Evolutionary conservation across 2,888 invertebrate species (phyloP).

Genomic region (Polydrusus cervinus): DNA sequence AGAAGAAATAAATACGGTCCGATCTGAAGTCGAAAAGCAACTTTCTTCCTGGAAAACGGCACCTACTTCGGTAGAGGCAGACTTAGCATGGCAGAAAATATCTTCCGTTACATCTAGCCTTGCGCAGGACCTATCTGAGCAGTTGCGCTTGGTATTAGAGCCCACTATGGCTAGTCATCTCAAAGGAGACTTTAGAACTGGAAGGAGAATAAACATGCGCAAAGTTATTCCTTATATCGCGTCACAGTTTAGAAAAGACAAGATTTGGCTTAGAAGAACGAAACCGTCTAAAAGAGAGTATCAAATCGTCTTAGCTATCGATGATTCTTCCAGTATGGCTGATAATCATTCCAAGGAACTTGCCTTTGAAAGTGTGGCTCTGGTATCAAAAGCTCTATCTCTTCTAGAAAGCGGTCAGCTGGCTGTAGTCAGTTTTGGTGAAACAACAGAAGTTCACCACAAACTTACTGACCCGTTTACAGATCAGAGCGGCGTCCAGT

Average conservation of each 20-base stretch:
- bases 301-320: conserved; percentile 96
- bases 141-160: conserved; percentile 93
- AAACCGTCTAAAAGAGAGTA: conserved; percentile 97
- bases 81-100: conserved; percentile 77
- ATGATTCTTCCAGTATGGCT: conserved; percentile 95
- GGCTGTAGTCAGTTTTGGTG: conserved; percentile 93
- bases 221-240: conserved; percentile 99
- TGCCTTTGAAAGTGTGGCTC: conserved; percentile 94
- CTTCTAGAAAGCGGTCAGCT: conserved; percentile 95
- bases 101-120: conserved; percentile 76
- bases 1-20: conserved; percentile 70
- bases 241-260: conserved; percentile 98
- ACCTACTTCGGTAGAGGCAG: conserved; percentile 71
- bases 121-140: conserved; percentile 92
- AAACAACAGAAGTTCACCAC: conserved; percentile 89
- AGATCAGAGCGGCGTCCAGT: conserved; percentile 87
- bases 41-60: conserved; percentile 71
- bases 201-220: conserved; percentile 98
- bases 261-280: conserved; percentile 97
- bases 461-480: conserved; percentile 90
- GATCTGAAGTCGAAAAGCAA: conserved; percentile 73
- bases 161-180: conserved; percentile 94
- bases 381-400: conserved; percentile 91
- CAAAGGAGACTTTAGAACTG: conserved; percentile 96
- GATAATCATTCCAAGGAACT: conserved; percentile 91